Evolutionary conservation across 2,113 vertebrate genomes (phyloP).

Genomic region (Monarcha castaneiventris): DNA sequence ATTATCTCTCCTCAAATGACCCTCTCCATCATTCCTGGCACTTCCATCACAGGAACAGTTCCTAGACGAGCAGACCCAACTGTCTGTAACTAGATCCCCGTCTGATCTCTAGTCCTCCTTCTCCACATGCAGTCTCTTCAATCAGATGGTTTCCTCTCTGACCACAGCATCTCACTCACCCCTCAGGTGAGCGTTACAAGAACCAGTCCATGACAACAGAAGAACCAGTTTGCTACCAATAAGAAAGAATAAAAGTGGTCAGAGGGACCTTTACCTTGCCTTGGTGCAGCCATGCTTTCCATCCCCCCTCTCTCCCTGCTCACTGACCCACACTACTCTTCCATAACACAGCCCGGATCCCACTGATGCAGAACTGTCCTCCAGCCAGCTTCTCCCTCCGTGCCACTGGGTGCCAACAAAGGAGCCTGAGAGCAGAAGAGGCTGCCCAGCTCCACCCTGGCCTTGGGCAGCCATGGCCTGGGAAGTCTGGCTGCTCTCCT

Average conservation of each 20-base stretch:
- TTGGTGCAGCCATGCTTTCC: not conserved
- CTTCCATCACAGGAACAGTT: not conserved
- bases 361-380: not conserved
- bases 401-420: not conserved
- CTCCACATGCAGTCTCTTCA: not conserved
- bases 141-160: not conserved
- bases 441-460: not conserved
- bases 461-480: not conserved
- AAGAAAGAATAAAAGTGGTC: not conserved
- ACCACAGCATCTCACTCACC: not conserved
- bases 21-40: not conserved
- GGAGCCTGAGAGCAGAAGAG: not conserved
- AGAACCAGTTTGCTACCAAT: not conserved
- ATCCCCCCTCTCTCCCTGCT: not conserved
- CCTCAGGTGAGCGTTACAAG: rapidly evolving
- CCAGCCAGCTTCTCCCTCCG: not conserved
- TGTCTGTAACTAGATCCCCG: not conserved
- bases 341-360: not conserved
- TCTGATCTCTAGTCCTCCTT: not conserved
- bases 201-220: not conserved
- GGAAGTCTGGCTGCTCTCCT: not conserved
- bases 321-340: not conserved
- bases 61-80: not conserved
- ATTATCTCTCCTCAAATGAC: not conserved
- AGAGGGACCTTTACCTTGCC: not conserved